Conservation (phyloP, 2,888 invertebrate species). For the Malthinus flaveolus region DNA sequence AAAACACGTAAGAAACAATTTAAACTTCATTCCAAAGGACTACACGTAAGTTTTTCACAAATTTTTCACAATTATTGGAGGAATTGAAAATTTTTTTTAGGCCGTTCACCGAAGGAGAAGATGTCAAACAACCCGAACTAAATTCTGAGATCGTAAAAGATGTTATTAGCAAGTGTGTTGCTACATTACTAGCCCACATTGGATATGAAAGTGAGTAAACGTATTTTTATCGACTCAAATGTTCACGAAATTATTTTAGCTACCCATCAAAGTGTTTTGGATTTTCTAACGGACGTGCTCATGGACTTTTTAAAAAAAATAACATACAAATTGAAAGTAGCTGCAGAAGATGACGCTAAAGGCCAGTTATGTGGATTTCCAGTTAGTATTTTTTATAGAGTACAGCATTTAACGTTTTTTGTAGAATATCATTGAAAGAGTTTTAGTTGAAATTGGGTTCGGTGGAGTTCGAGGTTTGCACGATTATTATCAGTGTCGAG, state of each 20-base stretch:
- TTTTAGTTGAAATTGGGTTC: conserved; percentile 63
- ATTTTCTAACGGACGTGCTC: conserved; percentile 56
- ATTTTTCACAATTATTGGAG: not conserved
- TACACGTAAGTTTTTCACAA: conserved; percentile 39
- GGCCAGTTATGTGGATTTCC: conserved; percentile 55
- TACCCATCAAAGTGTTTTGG: conserved; percentile 56
- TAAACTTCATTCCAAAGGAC: conserved; percentile 46
- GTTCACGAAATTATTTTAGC: conserved; percentile 37
- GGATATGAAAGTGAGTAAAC: conserved; percentile 56
- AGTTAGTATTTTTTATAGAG: conserved; percentile 44
- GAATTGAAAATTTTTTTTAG: conserved; percentile 21
- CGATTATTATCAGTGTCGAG: conserved; percentile 60
- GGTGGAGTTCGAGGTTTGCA: conserved; percentile 62
- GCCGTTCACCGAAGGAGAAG: conserved; percentile 39
- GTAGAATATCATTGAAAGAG: conserved; percentile 65
- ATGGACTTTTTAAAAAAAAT: conserved; percentile 57
- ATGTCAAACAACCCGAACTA: conserved; percentile 46
- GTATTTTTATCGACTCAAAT: not conserved
- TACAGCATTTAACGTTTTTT: conserved; percentile 14
- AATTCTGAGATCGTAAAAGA: conserved; percentile 46
- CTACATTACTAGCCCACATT: conserved; percentile 57
- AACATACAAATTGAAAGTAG: conserved; percentile 56
- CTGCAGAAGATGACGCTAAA: conserved; percentile 58
- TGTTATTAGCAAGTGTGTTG: conserved; percentile 56
- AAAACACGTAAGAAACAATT: conserved; percentile 41